Evolutionary conservation across 1,140 invertebrate species (phyloP), one percentile per base, ranked within the genome.

Genomic region (Drosophila aff.): DNA sequence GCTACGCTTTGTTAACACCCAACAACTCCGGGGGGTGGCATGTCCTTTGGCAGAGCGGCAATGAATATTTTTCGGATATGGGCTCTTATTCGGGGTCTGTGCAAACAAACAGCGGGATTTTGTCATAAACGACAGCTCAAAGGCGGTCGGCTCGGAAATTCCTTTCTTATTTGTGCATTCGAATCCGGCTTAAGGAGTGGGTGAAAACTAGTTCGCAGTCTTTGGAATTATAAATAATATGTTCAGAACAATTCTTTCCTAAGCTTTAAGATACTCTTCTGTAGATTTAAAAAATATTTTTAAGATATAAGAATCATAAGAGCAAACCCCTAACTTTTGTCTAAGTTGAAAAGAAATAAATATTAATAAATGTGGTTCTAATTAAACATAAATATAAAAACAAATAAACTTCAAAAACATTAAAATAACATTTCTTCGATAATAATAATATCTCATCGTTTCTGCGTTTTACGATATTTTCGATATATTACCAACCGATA

Each of bases 71-170:
- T 49, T 58, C 61, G 65, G 52, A 55, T 65, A 47, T 75, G 58
- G 41, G 18, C 36, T 60, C 31, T 55, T 18, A 50, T 46, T 38
- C 21, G 46, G 36, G 66, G 75, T 41, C 50, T 69, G 53, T 68
- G 50, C 55, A 76, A 81, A 85, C 79, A 91, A 90, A 86, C 87
- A 86, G 87, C 79, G 76, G 82, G 82, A 91, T 69, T 82, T 90
- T 66, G 50, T 76, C 75, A 74, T 76, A 81, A 65, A 26, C 66
- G 67, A 79, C 81, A 74, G 68, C 69, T 73, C 46, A 76, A 61
- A 57, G 55, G 53, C 46, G 66, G 64, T 69, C 64, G 40, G 40
- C 28, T 62, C 23, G 50, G 49, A 63, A 68, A 73, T 87, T 78
- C 57, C 44, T 64, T 68, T 62, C 65, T 18, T 79, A 71, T 80